These are phyloP conservation scores for Lymantria dispar DNA, from an alignment of 2,888 invertebrate genomes.

Conservation along the genomic window DNA sequence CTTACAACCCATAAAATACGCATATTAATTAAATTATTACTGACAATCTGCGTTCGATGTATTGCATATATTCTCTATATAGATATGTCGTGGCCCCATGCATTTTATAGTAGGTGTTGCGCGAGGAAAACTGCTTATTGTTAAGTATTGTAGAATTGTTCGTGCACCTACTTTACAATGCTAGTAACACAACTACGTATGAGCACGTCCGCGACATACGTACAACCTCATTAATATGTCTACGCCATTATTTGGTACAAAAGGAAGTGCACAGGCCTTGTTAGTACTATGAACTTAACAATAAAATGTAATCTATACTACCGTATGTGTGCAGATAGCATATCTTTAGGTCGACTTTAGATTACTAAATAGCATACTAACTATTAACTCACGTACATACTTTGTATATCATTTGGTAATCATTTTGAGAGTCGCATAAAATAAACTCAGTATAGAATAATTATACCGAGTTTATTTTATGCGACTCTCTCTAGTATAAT, in stretches of 20 bases:
- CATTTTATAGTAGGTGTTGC: slow-evolving; percentile 53
- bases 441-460: too few species aligned
- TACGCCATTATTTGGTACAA: slow-evolving; percentile 24
- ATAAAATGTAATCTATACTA: slow-evolving; percentile 14
- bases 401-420: too few species aligned
- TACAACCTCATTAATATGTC: slow-evolving; percentile 27
- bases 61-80: slow-evolving; percentile 64
- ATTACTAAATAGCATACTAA: slow-evolving; percentile 3
- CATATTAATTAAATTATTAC: slow-evolving; percentile 63
- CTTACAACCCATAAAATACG: slow-evolving; percentile 38
- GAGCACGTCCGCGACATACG: slow-evolving; percentile 24
- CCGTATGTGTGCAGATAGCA: slow-evolving; percentile 1
- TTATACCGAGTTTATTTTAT: too few species aligned
- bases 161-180: slow-evolving; percentile 22
- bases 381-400: neutral
- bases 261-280: slow-evolving; percentile 23
- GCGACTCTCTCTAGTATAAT: too few species aligned
- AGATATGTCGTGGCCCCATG: slow-evolving; percentile 59
- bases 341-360: slow-evolving; percentile 4
- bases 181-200: slow-evolving; percentile 21
- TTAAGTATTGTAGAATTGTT: slow-evolving; percentile 32
- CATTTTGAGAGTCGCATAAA: too few species aligned
- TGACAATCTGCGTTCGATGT: slow-evolving; percentile 57
- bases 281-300: slow-evolving; percentile 14
- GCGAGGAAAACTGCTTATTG: slow-evolving; percentile 58